Evolutionary conservation across 2,888 invertebrate species (phyloP), one percentile per base, ranked within the genome.

Genomic region (Cybosia mesomella): DNA sequence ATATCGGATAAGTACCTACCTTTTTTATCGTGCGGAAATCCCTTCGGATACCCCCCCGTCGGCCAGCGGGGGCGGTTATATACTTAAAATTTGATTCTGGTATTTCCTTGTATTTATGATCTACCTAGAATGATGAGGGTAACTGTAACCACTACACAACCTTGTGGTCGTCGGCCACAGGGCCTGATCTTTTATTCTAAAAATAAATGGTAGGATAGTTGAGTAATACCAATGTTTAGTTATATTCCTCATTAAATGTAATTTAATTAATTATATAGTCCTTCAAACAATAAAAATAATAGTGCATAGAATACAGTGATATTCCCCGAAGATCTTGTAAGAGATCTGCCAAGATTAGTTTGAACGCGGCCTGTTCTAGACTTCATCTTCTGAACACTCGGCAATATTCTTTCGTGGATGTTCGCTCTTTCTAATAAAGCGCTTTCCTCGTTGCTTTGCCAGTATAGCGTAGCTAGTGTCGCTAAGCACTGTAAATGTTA

Each of bases 391-490:
- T 55, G 65, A 11, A n/a, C 36, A 36, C 55, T 58, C 7, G 57
- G 39, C 10, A 59, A 15, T 15, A 32, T 13, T 15, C 39, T 67
- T 24, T 67, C 5, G 53, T 58, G 24, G 39, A 63, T 13, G 9
- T 54, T 66, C 28, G 1, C n/a, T 22, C 70, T 79, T 53, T 82
- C 81, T 66, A 82, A 73, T 4, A 82, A 61, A 8, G 85, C 85
- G 55, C 70, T 84, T 66, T 83, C 79, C 72, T 90, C 90, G 57
- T 79, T 85, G 76, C 89, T 90, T 64, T 79, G 79, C 90, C 89
- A 90, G 76, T 90, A 91, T 24, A 87, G 64, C 2, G 87, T 77
- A 8, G 68, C 71, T 15, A 90, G 73, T 1, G 88, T 90, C 7
- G 90, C 87, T 15, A 91, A 76, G 64, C 90, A 91, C 91, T 91